A percentile compares a stretch with the other conserved stretches of the same genome.
These are phyloP conservation scores for Cataglyphis albicans DNA, from an alignment of 2,888 invertebrate genomes.

Conservation along the genomic window DNA sequence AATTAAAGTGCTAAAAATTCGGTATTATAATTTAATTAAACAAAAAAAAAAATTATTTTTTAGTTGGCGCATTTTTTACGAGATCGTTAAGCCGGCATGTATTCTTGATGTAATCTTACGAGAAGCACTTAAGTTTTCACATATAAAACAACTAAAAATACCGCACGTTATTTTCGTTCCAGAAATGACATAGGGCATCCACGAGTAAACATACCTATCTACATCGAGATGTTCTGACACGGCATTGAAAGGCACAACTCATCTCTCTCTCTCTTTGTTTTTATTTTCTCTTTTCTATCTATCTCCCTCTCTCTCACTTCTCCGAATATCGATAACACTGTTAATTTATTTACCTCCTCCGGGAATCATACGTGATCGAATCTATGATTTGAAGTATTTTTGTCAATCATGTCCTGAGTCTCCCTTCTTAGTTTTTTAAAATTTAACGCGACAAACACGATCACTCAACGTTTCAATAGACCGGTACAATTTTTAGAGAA, in stretches of 20 bases:
- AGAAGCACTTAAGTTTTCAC: slow-evolving; percentile 76
- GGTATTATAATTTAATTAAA: not conserved
- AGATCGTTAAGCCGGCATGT: slow-evolving; percentile 41
- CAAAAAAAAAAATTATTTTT: slow-evolving; percentile 5
- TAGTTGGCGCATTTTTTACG: not conserved
- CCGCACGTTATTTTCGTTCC: slow-evolving; percentile 76
- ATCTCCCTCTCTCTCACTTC: slow-evolving; percentile 41
- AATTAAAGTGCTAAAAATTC: not conserved
- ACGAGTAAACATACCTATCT: slow-evolving; percentile 58
- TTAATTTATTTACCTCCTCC: slow-evolving; percentile 59
- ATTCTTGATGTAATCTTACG: slow-evolving; percentile 78
- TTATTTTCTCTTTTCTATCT: too few relatives aligned
- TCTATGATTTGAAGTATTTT: slow-evolving; percentile 51
- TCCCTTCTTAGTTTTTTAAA: slow-evolving; percentile 32
- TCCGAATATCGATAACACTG: slow-evolving; percentile 46
- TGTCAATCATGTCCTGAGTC: slow-evolving; percentile 32
- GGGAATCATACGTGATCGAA: slow-evolving; percentile 16
- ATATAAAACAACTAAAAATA: slow-evolving; percentile 80
- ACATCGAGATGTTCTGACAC: slow-evolving; percentile 46
- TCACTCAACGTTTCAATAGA: slow-evolving; percentile 25
- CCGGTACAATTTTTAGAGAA: not conserved
- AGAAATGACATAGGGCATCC: slow-evolving; percentile 69
- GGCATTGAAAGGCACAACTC: slow-evolving; percentile 65
- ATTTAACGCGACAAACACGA: slow-evolving; percentile 18
- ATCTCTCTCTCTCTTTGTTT: slow-evolving; percentile 22